phyloP scores from a whole-genome alignment of 1,140 invertebrate genomes.

The Hirudo medicinalis region DNA sequence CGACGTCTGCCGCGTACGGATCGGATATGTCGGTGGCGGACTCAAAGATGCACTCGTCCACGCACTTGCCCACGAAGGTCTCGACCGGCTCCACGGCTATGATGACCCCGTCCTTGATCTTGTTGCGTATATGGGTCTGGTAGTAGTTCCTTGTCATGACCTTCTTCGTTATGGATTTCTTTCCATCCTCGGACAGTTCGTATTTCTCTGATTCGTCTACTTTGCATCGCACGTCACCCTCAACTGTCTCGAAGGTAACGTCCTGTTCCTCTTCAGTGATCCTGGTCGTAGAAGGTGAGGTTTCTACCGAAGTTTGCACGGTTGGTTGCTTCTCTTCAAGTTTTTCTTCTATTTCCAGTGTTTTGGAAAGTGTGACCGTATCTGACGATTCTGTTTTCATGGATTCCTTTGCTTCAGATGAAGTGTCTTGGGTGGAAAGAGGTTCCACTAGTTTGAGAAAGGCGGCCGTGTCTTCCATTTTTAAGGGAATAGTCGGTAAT shows the following conservation, averaged over 20 bases:
- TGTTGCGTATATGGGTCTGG: constrained; percentile 7
- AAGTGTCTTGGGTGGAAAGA: too few species aligned
- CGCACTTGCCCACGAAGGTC: constrained; percentile 17
- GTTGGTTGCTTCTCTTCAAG: too few species aligned
- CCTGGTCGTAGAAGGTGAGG: background rate
- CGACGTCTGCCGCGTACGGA: constrained; percentile 15
- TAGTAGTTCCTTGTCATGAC: background rate
- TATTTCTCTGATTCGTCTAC: constrained; percentile 9
- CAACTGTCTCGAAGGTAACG: background rate
- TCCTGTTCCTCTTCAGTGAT: background rate
- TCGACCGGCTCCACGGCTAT: background rate
- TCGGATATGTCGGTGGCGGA: constrained; percentile 14
- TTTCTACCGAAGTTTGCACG: too few species aligned
- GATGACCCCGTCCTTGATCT: background rate
- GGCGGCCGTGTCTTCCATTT: too few species aligned
- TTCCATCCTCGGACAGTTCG: constrained; percentile 10
- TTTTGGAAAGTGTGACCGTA: too few species aligned
- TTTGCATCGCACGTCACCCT: constrained; percentile 12
- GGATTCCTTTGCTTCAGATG: too few species aligned
- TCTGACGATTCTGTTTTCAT: too few species aligned
- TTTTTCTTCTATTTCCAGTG: too few species aligned
- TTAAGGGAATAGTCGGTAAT: too few species aligned
- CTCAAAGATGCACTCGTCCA: constrained; percentile 20
- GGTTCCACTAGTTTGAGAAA: too few species aligned
- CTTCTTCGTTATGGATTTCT: constrained; percentile 1